Evolutionary conservation across 2,797 vertebrate species (phyloP), one percentile per base, ranked within the genome.

Genomic region (Oreochromis grahami): DNA sequence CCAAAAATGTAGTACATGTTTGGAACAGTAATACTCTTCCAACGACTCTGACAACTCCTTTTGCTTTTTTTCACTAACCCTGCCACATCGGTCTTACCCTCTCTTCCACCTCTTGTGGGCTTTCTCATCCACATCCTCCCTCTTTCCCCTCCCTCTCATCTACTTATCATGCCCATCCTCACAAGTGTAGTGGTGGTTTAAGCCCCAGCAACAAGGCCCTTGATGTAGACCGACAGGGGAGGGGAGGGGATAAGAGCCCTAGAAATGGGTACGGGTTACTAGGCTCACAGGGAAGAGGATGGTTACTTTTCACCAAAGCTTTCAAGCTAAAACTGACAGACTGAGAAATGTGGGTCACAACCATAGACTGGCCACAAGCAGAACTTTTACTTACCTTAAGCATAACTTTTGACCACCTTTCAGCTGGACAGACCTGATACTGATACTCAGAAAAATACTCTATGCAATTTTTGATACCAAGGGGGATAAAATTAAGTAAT

Each of bases 201-300:
- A 88, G 74, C 88, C 86, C 84, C 55, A 76, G 87, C 88, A 89
- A 84, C 80, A 88, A 77, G 86, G 81, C 82, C 82, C 76, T 82
- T 79, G 91, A 86, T 91, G 81, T 77, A 77, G 80, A 58, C 26
- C 21, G 80, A 77, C 60, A 58, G 79, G 32, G 32, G 12, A 85
- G n/a, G 58, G 43, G 32, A 70, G 45, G 36, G 78, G n/a, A 74
- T 85, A 56, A 9, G 56, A 84, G 92, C 77, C 86, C 85, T 83
- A 88, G 91, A 91, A 91, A 90, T 89, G 60, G 24, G 78, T 87
- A 15, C 76, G 83, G 77, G 85, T 92, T 87, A 82, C 80, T 84
- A 63, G 82, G 82, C 83, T 84, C 87, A 76, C 58, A 11, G 1
- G 82, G 77, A 80, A 83, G 80, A 80, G 41, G 76, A 63, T 55